Percentiles rank a stretch among this genome's conserved stretches.
Conservation (phyloP, 2,888 invertebrate species). For the Dicyrtoma fusca region DNA sequence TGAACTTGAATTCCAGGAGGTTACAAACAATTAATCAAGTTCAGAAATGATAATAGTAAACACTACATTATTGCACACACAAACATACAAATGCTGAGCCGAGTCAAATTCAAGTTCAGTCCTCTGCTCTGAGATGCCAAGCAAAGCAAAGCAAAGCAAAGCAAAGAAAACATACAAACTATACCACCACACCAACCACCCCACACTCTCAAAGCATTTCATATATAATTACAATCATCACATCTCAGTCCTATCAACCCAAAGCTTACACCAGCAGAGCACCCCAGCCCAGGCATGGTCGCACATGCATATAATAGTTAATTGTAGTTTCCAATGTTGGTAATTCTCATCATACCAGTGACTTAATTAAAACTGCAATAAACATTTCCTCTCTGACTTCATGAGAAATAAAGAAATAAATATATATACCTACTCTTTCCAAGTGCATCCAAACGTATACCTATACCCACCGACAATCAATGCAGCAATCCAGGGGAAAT, state of each 20-base stretch:
- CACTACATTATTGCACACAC: conserved; percentile 4
- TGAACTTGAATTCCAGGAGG: conserved; percentile 36
- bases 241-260: too few species aligned
- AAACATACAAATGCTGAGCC: not conserved
- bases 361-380: conserved; percentile 48
- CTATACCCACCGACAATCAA: not conserved
- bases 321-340: conserved; percentile 13
- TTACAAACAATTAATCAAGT: conserved; percentile 43
- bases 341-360: conserved; percentile 33
- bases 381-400: conserved; percentile 43
- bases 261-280: too few species aligned
- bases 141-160: too few species aligned
- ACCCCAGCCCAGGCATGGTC: too few species aligned
- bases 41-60: conserved; percentile 37
- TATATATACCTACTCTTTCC: not conserved
- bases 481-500: too few species aligned
- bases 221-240: not conserved
- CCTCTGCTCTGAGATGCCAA: too few species aligned
- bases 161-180: too few species aligned
- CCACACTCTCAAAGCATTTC: not conserved
- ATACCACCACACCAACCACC: not conserved
- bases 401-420: conserved; percentile 14
- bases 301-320: conserved; percentile 1
- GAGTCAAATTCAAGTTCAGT: too few species aligned
- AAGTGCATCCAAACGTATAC: too few species aligned